These are phyloP conservation scores for Lasiommata megera DNA, from an alignment of 2,888 invertebrate genomes.

Conservation along the genomic window DNA sequence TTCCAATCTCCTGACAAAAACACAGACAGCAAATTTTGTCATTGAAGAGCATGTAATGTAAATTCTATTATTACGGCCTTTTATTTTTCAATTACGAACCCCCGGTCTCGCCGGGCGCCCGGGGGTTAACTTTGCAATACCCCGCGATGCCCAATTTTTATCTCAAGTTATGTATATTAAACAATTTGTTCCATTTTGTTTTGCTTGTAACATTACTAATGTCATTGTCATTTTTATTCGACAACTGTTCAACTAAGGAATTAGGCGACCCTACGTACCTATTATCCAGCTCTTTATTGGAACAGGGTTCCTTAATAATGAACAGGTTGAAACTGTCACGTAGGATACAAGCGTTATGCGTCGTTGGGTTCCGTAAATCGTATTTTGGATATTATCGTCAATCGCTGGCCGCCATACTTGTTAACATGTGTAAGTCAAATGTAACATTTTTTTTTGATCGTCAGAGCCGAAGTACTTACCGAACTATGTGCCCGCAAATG, in stretches of 20 bases:
- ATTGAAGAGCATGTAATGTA: slow-evolving; percentile 77
- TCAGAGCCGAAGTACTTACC: no score
- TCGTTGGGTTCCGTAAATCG: no score
- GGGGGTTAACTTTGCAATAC: slow-evolving; percentile 66
- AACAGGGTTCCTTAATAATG: no score
- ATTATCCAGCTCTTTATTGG: no score
- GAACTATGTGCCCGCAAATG: no score
- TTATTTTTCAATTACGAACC: slow-evolving; percentile 80
- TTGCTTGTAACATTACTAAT: neutral
- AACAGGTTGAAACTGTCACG: no score
- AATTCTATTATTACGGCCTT: slow-evolving; percentile 81
- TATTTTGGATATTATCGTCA: no score
- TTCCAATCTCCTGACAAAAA: slow-evolving; percentile 70
- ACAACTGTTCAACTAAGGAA: neutral
- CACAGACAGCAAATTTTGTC: slow-evolving; percentile 73
- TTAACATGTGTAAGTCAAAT: neutral
- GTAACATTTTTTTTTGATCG: no score
- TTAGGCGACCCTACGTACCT: neutral
- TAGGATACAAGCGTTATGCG: no score
- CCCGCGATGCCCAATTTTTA: slow-evolving; percentile 42
- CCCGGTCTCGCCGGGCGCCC: slow-evolving; percentile 61
- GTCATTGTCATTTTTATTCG: slow-evolving; percentile 1
- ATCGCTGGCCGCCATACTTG: no score
- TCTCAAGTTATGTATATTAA: slow-evolving; percentile 23
- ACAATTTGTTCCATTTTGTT: slow-evolving; percentile 10